These are phyloP conservation scores for Chromobotia macracanthus DNA, from an alignment of 2,797 vertebrate genomes.

Conservation along the genomic window DNA sequence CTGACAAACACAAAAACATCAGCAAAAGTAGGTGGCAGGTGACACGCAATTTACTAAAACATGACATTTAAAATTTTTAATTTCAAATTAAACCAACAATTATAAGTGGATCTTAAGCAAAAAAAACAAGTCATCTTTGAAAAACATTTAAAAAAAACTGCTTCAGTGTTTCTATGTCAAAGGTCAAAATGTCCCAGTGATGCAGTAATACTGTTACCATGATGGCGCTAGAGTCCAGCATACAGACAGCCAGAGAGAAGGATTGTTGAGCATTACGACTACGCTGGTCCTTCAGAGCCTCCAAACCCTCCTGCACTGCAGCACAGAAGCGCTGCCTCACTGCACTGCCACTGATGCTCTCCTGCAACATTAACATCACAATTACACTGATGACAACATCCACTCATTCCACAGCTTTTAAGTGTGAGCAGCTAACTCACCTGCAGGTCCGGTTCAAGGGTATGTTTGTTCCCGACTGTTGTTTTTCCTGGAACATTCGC, in stretches of 20 bases:
- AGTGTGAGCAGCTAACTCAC: background rate
- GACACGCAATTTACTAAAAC: no score
- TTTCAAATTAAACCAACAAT: no score
- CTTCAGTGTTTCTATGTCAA: no score
- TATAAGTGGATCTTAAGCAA: no score
- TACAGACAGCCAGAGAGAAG: constrained; percentile 78
- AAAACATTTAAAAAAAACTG: no score
- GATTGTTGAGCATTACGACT: constrained; percentile 82
- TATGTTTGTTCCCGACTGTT: constrained; percentile 49
- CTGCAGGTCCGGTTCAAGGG: background rate
- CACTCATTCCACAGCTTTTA: background rate
- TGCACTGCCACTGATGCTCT: background rate
- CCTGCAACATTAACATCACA: background rate
- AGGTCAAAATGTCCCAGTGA: no score
- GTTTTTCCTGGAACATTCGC: constrained; percentile 46
- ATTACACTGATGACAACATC: background rate
- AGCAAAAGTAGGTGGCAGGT: background rate
- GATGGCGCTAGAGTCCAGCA: constrained; percentile 69
- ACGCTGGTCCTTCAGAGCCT: constrained; percentile 77
- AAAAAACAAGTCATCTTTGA: no score
- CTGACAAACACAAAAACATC: constrained; percentile 65
- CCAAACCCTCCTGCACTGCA: constrained; percentile 75
- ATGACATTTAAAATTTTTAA: no score
- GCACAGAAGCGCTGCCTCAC: constrained; percentile 64
- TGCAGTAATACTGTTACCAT: constrained; percentile 70